These are phyloP conservation scores for Neuroterus valhalla DNA, from an alignment of 1,140 invertebrate species.

Conservation along the genomic window DNA sequence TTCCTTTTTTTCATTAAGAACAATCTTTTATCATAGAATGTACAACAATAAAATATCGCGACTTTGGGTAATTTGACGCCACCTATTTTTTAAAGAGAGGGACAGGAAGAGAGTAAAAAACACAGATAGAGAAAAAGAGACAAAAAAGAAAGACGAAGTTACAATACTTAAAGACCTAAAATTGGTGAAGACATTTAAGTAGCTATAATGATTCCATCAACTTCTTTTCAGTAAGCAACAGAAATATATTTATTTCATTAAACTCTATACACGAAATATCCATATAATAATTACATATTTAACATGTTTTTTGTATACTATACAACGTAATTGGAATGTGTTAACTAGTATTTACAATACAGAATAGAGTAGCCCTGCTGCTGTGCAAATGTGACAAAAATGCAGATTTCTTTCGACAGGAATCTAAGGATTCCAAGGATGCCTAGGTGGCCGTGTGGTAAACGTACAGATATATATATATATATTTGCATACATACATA, in stretches of 20 bases:
- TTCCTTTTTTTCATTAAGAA: slow-evolving; percentile 62
- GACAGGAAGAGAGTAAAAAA: slow-evolving; percentile 32
- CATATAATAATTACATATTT: slow-evolving; percentile 74
- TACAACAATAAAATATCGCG: slow-evolving; percentile 69
- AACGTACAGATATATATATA: slow-evolving; percentile 46
- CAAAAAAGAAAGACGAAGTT: slow-evolving; percentile 55
- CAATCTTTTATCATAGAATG: slow-evolving; percentile 65
- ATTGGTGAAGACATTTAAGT: slow-evolving; percentile 67
- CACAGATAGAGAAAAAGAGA: slow-evolving; percentile 40
- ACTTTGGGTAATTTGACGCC: slow-evolving; percentile 63
- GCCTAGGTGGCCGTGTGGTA: slow-evolving; percentile 57
- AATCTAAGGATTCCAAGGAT: slow-evolving; percentile 66
- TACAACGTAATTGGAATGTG: slow-evolving; percentile 74
- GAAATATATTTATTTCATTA: slow-evolving; percentile 74
- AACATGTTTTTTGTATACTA: slow-evolving; percentile 68
- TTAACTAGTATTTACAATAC: slow-evolving; percentile 74
- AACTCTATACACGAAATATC: slow-evolving; percentile 74
- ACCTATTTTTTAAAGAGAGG: slow-evolving; percentile 61
- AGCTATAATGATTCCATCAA: slow-evolving; percentile 65
- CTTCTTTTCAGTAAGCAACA: slow-evolving; percentile 69
- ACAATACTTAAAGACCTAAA: slow-evolving; percentile 60
- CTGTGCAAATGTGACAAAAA: slow-evolving; percentile 70
- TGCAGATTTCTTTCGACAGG: slow-evolving; percentile 62
- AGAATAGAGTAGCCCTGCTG: slow-evolving; percentile 69
- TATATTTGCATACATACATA: slow-evolving; percentile 60